Conservation (phyloP, 2,113 vertebrate species). For the Semicossyphus pulcher region DNA sequence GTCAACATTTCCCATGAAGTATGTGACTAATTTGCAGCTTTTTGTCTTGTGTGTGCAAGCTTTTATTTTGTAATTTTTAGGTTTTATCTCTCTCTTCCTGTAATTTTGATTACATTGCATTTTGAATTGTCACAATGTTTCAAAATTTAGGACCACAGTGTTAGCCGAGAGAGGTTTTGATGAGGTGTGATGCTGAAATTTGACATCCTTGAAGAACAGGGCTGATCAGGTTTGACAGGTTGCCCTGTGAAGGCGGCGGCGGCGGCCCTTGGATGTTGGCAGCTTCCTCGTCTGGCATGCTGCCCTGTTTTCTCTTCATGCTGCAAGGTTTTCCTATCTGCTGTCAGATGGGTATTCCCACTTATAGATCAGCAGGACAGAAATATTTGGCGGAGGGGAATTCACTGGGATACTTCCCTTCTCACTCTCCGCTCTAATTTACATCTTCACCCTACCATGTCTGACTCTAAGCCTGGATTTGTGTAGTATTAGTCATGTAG, state of each 20-base stretch:
- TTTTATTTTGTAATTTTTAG: background rate
- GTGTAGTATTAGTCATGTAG: background rate
- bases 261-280: constrained; percentile 13
- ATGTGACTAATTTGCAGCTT: background rate
- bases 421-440: background rate
- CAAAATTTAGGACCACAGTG: background rate
- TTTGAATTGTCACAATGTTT: background rate
- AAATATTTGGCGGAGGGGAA: constrained; percentile 5
- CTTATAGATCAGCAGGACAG: constrained; percentile 16
- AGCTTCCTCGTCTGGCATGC: constrained; percentile 38
- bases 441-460: background rate
- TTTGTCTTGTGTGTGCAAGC: background rate
- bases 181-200: constrained; percentile 34
- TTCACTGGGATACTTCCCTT: constrained; percentile 7
- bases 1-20: background rate
- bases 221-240: constrained; percentile 71
- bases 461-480: background rate
- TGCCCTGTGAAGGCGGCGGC: background rate
- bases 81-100: constrained; percentile 2
- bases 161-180: constrained; percentile 4
- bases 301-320: constrained; percentile 14
- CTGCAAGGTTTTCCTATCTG: constrained; percentile 29
- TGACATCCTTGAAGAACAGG: constrained; percentile 41
- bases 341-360: constrained; percentile 32
- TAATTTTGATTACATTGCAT: background rate